These are phyloP conservation scores for Macrosiphum euphorbiae DNA, from an alignment of 2,888 invertebrate genomes.

Conservation along the genomic window DNA sequence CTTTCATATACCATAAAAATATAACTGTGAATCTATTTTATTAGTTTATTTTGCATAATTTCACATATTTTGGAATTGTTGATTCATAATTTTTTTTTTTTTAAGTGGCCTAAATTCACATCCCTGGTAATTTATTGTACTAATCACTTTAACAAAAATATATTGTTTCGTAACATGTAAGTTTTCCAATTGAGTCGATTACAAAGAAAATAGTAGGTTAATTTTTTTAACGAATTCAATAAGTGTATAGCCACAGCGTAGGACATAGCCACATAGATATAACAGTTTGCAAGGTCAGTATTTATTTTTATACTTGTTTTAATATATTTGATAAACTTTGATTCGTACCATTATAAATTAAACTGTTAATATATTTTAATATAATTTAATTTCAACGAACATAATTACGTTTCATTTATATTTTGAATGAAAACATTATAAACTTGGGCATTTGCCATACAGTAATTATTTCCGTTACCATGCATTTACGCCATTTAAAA, in stretches of 20 bases:
- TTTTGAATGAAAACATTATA: slow-evolving; percentile 32
- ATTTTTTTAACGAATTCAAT: neutral
- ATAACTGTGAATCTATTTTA: neutral
- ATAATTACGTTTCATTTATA: slow-evolving; percentile 12
- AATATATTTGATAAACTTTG: slow-evolving; percentile 13
- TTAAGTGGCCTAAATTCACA: too few species aligned
- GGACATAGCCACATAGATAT: too few species aligned
- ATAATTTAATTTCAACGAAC: neutral
- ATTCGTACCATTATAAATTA: slow-evolving; percentile 4
- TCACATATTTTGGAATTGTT: neutral
- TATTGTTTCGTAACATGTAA: neutral
- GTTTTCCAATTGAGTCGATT: neutral
- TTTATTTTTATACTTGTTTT: neutral
- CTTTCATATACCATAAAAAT: neutral
- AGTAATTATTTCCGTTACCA: slow-evolving; percentile 44
- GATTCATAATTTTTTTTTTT: neutral
- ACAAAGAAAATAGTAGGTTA: neutral
- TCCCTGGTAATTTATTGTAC: neutral
- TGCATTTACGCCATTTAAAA: neutral
- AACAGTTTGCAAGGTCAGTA: neutral
- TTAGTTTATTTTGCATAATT: neutral
- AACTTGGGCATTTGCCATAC: slow-evolving; percentile 47
- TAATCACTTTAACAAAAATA: neutral
- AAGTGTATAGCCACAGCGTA: neutral
- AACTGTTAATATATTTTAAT: slow-evolving; percentile 8